Conservation (phyloP, 1,140 invertebrate species). For the Drosophila triauraria region DNA sequence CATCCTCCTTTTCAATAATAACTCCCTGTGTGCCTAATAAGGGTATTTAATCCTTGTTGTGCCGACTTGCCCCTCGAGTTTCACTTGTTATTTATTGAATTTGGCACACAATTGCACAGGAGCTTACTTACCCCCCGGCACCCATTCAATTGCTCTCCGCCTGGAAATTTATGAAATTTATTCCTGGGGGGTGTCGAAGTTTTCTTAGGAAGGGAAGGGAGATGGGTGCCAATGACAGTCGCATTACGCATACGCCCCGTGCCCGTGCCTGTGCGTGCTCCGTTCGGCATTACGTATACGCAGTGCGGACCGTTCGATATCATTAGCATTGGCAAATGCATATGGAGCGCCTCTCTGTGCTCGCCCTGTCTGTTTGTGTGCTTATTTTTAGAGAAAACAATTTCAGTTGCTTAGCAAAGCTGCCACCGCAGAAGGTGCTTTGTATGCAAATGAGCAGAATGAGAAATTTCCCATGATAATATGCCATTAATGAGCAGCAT, state of each 20-base stretch:
- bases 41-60: constrained; percentile 4
- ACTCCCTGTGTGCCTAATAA: background rate
- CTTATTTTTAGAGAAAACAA: constrained; percentile 46
- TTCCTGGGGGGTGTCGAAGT: constrained; percentile 29
- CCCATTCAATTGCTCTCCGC: constrained; percentile 43
- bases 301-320: constrained; percentile 27
- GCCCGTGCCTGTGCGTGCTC: background rate
- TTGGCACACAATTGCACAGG: constrained; percentile 46
- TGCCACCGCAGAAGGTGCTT: constrained; percentile 2
- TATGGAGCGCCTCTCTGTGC: constrained; percentile 1
- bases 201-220: constrained; percentile 1
- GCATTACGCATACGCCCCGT: constrained; percentile 40
- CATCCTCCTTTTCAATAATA: no score
- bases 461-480: constrained; percentile 49
- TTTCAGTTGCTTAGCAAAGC: constrained; percentile 48
- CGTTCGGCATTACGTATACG: constrained; percentile 31
- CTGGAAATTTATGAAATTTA: constrained; percentile 49
- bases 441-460: constrained; percentile 50
- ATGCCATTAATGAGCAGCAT: constrained; percentile 50
- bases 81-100: constrained; percentile 56
- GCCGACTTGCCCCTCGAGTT: background rate
- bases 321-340: constrained; percentile 39
- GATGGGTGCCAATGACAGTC: constrained; percentile 20
- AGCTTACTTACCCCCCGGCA: constrained; percentile 18
- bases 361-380: background rate